A percentile compares a stretch with the other conserved stretches of the same genome.
These are phyloP conservation scores for Cyclophora punctaria DNA, from an alignment of 2,888 invertebrate genomes.

Conservation along the genomic window DNA sequence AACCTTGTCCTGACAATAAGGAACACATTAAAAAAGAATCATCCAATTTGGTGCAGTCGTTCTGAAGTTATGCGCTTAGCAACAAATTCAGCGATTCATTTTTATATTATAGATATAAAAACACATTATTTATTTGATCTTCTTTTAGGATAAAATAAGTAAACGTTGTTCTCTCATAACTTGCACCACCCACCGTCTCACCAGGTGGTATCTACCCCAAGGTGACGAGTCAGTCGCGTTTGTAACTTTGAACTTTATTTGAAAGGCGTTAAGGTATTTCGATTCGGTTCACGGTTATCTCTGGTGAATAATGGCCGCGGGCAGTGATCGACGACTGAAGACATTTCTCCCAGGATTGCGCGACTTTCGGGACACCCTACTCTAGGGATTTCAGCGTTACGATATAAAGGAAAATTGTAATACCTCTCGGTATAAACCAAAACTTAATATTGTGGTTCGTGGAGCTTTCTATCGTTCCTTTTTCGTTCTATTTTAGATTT, in stretches of 20 bases:
- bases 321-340: conserved; percentile 54
- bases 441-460: too few relatives aligned
- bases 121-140: background rate
- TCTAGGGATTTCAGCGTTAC: conserved; percentile 22
- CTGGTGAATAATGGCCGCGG: conserved; percentile 50
- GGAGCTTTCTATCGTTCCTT: too few relatives aligned
- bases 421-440: background rate
- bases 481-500: too few relatives aligned
- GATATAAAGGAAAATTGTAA: conserved; percentile 3
- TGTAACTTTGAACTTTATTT: conserved; percentile 15
- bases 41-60: too few relatives aligned
- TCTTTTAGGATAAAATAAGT: background rate
- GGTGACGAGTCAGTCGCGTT: conserved; percentile 36
- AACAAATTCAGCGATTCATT: too few relatives aligned
- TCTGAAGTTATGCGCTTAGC: too few relatives aligned
- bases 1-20: too few relatives aligned
- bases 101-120: too few relatives aligned
- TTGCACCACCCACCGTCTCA: conserved; percentile 4
- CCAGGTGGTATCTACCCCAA: conserved; percentile 33
- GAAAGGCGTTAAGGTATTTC: conserved; percentile 16
- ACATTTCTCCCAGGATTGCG: conserved; percentile 39
- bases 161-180: conserved; percentile 10
- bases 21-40: too few relatives aligned
- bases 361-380: conserved; percentile 13
- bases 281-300: conserved; percentile 43